Conservation (phyloP, 2,113 vertebrate genomes). For the Aspiorhynchus laticeps region DNA sequence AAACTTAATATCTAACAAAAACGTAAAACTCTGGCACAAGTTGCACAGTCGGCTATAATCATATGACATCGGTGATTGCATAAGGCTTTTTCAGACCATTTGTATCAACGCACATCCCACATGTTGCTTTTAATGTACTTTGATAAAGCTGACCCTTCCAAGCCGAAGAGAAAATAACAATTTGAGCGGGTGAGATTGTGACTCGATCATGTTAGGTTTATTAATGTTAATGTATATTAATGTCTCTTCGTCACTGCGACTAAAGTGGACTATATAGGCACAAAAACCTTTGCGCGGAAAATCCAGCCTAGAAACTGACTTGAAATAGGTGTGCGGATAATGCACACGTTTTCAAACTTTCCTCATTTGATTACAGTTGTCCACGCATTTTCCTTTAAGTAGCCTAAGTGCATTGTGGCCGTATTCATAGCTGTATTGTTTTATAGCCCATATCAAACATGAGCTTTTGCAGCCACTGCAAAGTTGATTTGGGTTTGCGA, state of each 20-base stretch:
- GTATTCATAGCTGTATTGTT: not conserved
- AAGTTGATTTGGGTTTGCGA: not conserved
- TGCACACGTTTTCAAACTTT: not conserved
- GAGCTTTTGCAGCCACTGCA: not conserved
- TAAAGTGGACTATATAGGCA: not conserved
- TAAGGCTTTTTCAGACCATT: slow-evolving; percentile 7
- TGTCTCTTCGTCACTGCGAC: not conserved
- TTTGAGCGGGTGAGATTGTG: not conserved
- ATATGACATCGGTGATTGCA: not conserved
- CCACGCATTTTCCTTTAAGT: not conserved
- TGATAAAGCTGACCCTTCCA: not conserved
- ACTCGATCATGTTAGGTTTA: not conserved
- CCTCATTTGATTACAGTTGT: not conserved
- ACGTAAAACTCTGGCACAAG: not conserved
- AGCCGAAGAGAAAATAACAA: not conserved
- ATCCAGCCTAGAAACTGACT: not conserved
- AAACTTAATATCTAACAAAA: not conserved
- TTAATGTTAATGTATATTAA: no score
- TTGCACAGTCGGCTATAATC: not conserved
- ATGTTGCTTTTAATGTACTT: not conserved
- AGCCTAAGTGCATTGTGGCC: not conserved
- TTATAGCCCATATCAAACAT: not conserved
- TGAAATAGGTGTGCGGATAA: not conserved
- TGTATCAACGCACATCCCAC: not conserved
- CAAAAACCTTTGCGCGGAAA: not conserved